Base-by-base conservation (phyloP, 1,140 invertebrate species). In the Neodiprion virginianus region DNA sequence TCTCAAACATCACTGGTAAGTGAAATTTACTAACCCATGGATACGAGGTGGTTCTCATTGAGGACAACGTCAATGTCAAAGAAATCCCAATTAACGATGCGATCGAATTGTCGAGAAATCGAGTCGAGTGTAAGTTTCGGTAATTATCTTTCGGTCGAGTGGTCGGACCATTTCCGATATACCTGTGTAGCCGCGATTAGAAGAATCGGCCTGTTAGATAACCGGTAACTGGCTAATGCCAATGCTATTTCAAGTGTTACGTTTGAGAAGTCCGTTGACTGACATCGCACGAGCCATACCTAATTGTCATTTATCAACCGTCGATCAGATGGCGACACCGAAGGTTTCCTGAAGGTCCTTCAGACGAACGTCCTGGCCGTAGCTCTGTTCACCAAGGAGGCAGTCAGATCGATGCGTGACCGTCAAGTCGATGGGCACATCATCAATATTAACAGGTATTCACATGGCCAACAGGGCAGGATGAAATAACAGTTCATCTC, bases 401-500 rank as follows among this genome's bases (percentile, higher is more conserved):
- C 91, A 7, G 84, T 93, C 1, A 87, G 88, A 74, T 85, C 90
- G 2, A 93, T 94, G 92, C 88, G 85, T 72, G 87, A 90, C 74
- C 85, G 89, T 21, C 81, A 86, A 21, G 86, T 92, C 8, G 89
- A 92, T 76, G 94, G 93, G 1, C 93, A 94, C 78, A 90, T 94
- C 72, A 90, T 94, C 71, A 89, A 93, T 74, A 88, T 94, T 49
- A 93, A 91, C 83, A 92, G 91, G 91, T 91, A 48, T 61, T 72
- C n/a, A 9, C 48, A 72, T 17, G 72, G 17, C 40, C 12, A 72
- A 21, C 28, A 21, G 53, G 69, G 10, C 5, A 3, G 28, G 28
- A 5, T 1, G 11, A 68, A 70, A 40, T 71, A 21, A 47, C 69
- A 70, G 49, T 69, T 40, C 48, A 12, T 53, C 70, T 12, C 11